Conservation (phyloP, 1,140 invertebrate species). For the Hyphantria cunea region DNA sequence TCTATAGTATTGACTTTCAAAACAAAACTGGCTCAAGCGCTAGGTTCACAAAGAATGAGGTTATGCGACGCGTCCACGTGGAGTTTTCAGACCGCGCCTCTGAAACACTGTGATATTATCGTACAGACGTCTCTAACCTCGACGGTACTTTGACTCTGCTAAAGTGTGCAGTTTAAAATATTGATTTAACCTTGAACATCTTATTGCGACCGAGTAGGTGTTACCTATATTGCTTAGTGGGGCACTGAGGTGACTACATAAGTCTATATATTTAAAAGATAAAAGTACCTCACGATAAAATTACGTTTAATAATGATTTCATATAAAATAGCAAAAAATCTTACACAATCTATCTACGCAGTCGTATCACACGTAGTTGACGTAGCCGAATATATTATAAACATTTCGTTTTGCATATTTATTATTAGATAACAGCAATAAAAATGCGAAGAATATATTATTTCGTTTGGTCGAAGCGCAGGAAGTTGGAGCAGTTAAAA, state of each 20-base stretch:
- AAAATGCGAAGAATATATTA: too few relatives aligned
- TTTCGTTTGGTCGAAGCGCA: too few relatives aligned
- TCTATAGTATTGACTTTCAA: background rate
- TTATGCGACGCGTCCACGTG: background rate
- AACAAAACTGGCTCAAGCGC: background rate
- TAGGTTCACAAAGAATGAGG: background rate
- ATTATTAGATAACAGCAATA: too few relatives aligned
- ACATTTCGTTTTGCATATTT: too few relatives aligned
- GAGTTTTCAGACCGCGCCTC: background rate
- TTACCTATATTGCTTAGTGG: constrained; percentile 1
- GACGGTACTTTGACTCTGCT: constrained; percentile 14
- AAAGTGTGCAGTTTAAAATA: constrained; percentile 35
- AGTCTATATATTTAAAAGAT: too few relatives aligned
- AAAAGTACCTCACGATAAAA: too few relatives aligned
- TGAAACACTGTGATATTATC: constrained; percentile 16
- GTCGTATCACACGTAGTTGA: constrained; percentile 4
- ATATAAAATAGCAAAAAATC: too few relatives aligned
- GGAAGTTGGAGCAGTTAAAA: too few relatives aligned
- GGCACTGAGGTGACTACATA: constrained; percentile 24
- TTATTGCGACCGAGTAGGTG: constrained; percentile 25
- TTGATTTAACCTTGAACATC: constrained; percentile 44
- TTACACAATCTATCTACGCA: background rate
- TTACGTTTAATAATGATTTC: too few relatives aligned
- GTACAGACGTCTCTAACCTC: constrained; percentile 16
- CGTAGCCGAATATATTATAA: too few relatives aligned